Percentiles rank a stretch among this genome's conserved stretches.
These are phyloP conservation scores for Turritopsis dohrnii DNA, from an alignment of 30 jellyfish, hydroid and myxozoan genomes.

Conservation along the genomic window DNA sequence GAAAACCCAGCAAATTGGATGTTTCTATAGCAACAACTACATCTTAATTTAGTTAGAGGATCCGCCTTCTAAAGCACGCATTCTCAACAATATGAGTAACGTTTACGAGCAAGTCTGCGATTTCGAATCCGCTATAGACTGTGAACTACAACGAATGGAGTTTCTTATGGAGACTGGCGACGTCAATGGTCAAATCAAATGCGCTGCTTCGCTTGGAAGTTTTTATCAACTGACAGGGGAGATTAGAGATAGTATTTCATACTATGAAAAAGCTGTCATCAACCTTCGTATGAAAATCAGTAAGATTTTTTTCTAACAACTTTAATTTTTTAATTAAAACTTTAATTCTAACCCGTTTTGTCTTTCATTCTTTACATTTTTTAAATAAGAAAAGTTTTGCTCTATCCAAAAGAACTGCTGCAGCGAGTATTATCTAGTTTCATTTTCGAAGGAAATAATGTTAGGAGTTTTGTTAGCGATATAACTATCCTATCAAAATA, in stretches of 20 bases:
- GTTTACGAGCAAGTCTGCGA: constrained; percentile 55
- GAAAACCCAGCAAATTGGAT: no score
- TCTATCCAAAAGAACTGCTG: no score
- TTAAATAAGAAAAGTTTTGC: no score
- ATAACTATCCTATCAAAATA: no score
- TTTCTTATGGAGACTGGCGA: constrained; percentile 59
- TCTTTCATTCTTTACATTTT: no score
- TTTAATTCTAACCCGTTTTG: neutral
- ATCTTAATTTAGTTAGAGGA: constrained; percentile 49
- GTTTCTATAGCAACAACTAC: neutral
- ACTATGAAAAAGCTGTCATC: constrained; percentile 75
- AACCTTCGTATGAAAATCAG: constrained; percentile 86
- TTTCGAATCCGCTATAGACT: constrained; percentile 85
- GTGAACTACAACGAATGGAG: constrained; percentile 58
- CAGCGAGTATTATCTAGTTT: no score
- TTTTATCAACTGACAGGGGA: constrained; percentile 67
- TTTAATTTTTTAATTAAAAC: neutral
- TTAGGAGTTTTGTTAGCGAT: no score
- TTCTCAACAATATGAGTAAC: constrained; percentile 83
- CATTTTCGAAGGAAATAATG: no score
- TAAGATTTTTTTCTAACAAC: neutral
- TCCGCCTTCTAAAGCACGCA: constrained; percentile 59
- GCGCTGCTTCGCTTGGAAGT: constrained; percentile 78
- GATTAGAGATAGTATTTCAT: constrained; percentile 54
- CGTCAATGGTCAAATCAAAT: constrained; percentile 73